Evolutionary conservation across 2,888 invertebrate genomes (phyloP), one percentile per base, ranked within the genome.

Genomic region (Siphonodentalium dalli): DNA sequence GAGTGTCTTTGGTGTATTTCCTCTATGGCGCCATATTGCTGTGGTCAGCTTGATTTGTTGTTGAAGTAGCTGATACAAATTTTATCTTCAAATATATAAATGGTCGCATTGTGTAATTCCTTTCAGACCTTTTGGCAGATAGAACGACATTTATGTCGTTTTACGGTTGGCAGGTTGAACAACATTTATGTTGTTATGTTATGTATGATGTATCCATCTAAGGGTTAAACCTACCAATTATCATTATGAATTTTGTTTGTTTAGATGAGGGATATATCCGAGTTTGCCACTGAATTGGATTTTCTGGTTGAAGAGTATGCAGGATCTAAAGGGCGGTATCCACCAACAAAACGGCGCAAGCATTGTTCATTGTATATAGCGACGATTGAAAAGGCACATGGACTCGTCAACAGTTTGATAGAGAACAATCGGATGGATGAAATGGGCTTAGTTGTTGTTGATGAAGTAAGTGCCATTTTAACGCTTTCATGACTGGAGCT

Each of bases 261-360:
- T 4, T 72, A 92, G 92, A 90, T 93, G 8, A 88, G 89, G 84
- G 85, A 88, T 2, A 83, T 97, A 75, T 88, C 92, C 1, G 89
- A 91, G 20, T 92, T 97, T 84, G 94, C 93, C 2, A 85, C 94
- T 1, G 89, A 89, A 57, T 83, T 96, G 55, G 89, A 90, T 58
- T 97, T 98, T 77, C 83, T 93, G 58, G 87, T 97, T 0, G 97
- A 98, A 81, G 97, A 98, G 80, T 98, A 97, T 84, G 95, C 97
- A 0, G 93, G 89, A 0, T 90, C 90, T 39, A 93, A 91, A 80
- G 97, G 97, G 0, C 73, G 77, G 34, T 89, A 90, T 75, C 90
- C 93, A 35, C 96, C 96, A 0, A 89, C 90, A 0, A 88, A 88
- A 71, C 88, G 90, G 54, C 84, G 90, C 11, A 85, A 89, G 23